Evolutionary conservation across 53 echinoderm and acorn worm species (phyloP).

Genomic region (Luidia sarsii): DNA sequence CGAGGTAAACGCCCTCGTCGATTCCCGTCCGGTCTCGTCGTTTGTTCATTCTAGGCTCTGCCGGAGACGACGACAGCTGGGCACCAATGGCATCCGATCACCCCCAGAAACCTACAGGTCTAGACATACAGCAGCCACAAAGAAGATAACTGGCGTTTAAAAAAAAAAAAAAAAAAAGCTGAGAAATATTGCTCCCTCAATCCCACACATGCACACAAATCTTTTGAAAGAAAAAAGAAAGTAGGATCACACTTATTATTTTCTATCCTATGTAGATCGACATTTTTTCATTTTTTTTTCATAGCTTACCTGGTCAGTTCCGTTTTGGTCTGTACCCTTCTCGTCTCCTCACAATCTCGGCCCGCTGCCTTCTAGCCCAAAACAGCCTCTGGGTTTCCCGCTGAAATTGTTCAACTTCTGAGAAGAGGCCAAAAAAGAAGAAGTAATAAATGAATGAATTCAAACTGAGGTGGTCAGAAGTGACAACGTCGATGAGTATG

Average conservation of each 20-base stretch:
- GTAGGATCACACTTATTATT: background rate
- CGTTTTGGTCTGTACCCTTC: too few species aligned
- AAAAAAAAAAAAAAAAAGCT: background rate
- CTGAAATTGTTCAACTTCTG: too few species aligned
- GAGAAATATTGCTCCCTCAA: background rate
- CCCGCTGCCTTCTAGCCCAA: too few species aligned
- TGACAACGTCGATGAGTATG: too few species aligned
- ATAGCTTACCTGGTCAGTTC: too few species aligned
- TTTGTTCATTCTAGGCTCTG: constrained; percentile 51
- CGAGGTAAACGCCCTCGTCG: constrained; percentile 48
- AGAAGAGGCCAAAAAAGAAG: too few species aligned
- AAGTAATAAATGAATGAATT: too few species aligned
- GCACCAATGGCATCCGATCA: background rate
- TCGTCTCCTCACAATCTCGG: too few species aligned
- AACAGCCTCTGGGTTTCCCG: too few species aligned
- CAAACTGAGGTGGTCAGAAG: too few species aligned
- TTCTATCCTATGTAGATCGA: too few species aligned
- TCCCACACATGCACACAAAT: background rate
- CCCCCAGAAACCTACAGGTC: constrained; percentile 14
- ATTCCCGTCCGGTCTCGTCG: constrained; percentile 30
- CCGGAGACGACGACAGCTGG: background rate
- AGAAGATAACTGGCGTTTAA: background rate
- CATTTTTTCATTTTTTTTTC: too few species aligned
- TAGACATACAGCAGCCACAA: constrained; percentile 4
- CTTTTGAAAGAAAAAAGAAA: background rate